Base-by-base conservation (phyloP, 2,113 vertebrate species). In the Labeo catla region DNA sequence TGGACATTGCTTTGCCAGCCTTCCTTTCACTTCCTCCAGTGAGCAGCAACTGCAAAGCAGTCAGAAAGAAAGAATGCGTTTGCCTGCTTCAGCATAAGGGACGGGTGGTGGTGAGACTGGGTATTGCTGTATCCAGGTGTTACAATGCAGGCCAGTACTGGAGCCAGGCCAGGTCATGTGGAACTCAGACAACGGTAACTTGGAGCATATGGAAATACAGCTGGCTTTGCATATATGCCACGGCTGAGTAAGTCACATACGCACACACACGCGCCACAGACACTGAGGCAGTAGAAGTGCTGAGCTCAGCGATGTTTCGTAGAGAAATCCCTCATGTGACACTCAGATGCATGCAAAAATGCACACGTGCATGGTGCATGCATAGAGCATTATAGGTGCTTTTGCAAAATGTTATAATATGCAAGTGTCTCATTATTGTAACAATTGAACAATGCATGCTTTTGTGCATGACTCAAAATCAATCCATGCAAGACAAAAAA, bases 181-280 rank as follows among this genome's bases (percentile, higher is more conserved):
- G 36, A 81, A 78, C 70, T 28, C 39, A 45, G 85, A 23, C 76
- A 76, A 88, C 28, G 28, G 80, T 84, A 86, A 88, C 86, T 68
- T 59, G 57, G 84, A 88, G 82, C 90, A 88, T 89, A 89, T 86
- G 84, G 81, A 89, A 88, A 89, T 89, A 86, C 87, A 83, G 87
- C 87, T 89, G 87, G 88, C 76, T 84, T 87, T 91, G 90, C 90
- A 91, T 88, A 86, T 80, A 85, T 73, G 82, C 65, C 63, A 87
- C 52, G 72, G 87, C 72, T 86, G 84, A 87, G 59, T 54, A 50
- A 72, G 54, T 45, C 36, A 21, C 77, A 68, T 81, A 57, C 84
- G 63, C 76, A 78, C 68, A 39, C 76, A 36, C 43, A 9, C 57
- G 15, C 54, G 21, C 72, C 77, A 76, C 77, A 89, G 57, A 84